Conservation (phyloP, 2,888 invertebrate species). For the Andrena dorsata region DNA sequence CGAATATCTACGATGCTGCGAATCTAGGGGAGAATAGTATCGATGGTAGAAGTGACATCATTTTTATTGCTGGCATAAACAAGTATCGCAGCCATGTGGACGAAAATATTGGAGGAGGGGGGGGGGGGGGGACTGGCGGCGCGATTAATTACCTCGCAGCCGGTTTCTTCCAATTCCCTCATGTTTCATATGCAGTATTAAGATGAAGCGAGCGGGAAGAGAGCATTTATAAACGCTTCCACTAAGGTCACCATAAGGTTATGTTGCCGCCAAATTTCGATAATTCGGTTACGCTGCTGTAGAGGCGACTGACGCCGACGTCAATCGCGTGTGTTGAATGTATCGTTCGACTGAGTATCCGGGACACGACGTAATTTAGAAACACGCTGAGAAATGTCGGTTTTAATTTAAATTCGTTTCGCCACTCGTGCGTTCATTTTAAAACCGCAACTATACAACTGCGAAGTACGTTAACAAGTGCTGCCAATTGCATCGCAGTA, state of each 20-base stretch:
- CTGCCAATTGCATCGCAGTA: constrained; percentile 34
- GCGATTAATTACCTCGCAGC: constrained; percentile 77
- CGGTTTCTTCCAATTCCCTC: constrained; percentile 81
- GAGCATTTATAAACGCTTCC: constrained; percentile 65
- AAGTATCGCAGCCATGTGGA: neutral
- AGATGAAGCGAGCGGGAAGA: constrained; percentile 37
- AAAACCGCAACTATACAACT: constrained; percentile 74
- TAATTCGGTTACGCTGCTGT: constrained; percentile 11
- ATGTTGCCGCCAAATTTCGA: constrained; percentile 66
- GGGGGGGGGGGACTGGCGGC: neutral
- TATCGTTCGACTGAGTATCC: constrained; percentile 15
- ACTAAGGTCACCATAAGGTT: constrained; percentile 63
- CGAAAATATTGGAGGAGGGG: neutral
- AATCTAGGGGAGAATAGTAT: constrained; percentile 62
- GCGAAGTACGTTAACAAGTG: constrained; percentile 67
- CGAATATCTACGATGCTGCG: constrained; percentile 76
- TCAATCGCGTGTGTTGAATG: constrained; percentile 6
- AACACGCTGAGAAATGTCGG: constrained; percentile 38
- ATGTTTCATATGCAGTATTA: constrained; percentile 69
- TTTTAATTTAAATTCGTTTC: constrained; percentile 62
- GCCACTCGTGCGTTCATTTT: constrained; percentile 76
- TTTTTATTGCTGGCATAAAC: constrained; percentile 12
- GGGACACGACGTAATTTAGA: constrained; percentile 61
- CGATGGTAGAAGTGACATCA: neutral
- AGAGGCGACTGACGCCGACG: neutral